phyloP scores from a whole-genome alignment of 2,888 invertebrate genomes.

The Troides helena region DNA sequence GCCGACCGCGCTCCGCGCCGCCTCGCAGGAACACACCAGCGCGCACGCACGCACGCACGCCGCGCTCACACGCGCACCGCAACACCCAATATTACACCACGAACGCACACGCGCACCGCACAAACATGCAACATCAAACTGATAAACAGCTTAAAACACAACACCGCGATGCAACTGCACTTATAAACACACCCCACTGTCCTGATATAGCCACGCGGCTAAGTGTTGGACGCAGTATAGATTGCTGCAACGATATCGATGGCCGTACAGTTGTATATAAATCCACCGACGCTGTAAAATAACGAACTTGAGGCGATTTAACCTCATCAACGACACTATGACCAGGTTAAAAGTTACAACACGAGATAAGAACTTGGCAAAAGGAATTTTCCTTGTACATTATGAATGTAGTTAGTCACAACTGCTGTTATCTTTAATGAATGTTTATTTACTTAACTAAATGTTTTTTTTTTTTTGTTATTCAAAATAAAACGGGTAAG shows the following conservation, averaged over 20 bases:
- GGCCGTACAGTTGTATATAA: constrained; percentile 13
- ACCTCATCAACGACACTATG: constrained; percentile 33
- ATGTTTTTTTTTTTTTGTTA: not conserved
- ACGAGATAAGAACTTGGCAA: constrained; percentile 25
- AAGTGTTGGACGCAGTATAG: constrained; percentile 25
- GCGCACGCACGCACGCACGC: constrained; percentile 38
- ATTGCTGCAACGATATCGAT: constrained; percentile 19
- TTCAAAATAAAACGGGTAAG: not conserved
- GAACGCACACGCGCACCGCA: constrained; percentile 34
- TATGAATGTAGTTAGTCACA: constrained; percentile 17
- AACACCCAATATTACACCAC: constrained; percentile 40
- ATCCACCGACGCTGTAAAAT: constrained; percentile 12
- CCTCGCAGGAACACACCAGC: constrained; percentile 59
- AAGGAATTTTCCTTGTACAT: constrained; percentile 27
- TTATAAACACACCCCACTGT: constrained; percentile 47
- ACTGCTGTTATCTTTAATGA: constrained; percentile 20
- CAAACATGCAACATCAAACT: constrained; percentile 55
- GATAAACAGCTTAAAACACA: constrained; percentile 74
- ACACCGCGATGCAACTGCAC: constrained; percentile 69
- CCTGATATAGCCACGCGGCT: constrained; percentile 30
- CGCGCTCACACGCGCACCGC: constrained; percentile 44
- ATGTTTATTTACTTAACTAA: constrained; percentile 21
- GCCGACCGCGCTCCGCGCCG: constrained; percentile 46
- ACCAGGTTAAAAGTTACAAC: constrained; percentile 23
- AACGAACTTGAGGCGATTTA: constrained; percentile 36